Evolutionary conservation across 2,888 invertebrate genomes (phyloP), one percentile per base, ranked within the genome.

Genomic region (Orthonevra nobilis): DNA sequence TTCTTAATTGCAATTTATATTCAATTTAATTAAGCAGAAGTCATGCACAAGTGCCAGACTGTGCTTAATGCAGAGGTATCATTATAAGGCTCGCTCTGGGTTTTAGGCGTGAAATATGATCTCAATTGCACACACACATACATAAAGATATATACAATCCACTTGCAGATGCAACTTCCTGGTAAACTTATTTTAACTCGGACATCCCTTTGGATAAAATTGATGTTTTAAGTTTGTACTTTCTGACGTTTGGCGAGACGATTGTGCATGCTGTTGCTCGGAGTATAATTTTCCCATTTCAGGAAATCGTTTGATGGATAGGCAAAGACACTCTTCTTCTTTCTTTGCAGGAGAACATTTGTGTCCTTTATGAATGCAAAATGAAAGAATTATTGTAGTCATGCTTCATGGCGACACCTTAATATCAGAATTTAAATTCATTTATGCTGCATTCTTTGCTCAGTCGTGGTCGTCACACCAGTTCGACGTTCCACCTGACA

Each of bases 341-440:
- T 30, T 40, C 40, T 40, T 63, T 56, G 50, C 73, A 42, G 48
- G 58, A 19, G 38, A 7, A 58, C 7, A 23, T 9, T 15, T 28
- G 19, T 32, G 28, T 23, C 26, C 42, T 34, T 50, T 36, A 9
- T 61, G 28, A 68, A 79, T 73, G 66, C 56, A 73, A 79, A 68
- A 79, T 54, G 52, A 10, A 54, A 46, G 60, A 77, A 77, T 72
- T 77, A 77, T 79, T 73, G 56, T 10, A 26, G 79, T 73, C 79
- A 79, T 79, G 79, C 73, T 79, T 79, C 79, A 79, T 79, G 79
- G 79, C 61, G 79, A 79, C 79, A 79, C 79, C 79, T 79, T 73
- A 68, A 73, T 79, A 73, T 68, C 48, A 54, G 68, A 79, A 73
- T 73, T 73, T 79, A 79, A 73, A 79, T 79, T 79, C 66, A 79